These are phyloP conservation scores for Sparus aurata DNA, from an alignment of 2,797 vertebrate genomes.

Conservation along the genomic window DNA sequence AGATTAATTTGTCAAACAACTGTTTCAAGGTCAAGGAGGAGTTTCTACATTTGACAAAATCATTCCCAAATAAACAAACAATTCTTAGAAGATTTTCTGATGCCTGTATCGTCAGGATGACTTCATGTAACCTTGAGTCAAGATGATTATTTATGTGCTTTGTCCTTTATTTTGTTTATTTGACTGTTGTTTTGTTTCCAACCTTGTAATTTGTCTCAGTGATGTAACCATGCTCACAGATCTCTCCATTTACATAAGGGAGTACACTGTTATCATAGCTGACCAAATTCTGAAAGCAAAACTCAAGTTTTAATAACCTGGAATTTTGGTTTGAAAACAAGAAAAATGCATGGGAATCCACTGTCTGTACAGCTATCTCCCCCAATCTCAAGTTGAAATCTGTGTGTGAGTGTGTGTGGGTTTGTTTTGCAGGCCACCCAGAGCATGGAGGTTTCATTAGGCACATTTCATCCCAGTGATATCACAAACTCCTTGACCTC, in stretches of 20 bases:
- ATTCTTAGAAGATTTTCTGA: neutral
- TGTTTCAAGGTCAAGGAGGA: constrained; percentile 15
- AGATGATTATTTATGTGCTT: neutral
- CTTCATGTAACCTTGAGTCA: neutral
- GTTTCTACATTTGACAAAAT: neutral
- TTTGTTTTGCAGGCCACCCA: constrained; percentile 47
- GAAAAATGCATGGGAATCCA: neutral
- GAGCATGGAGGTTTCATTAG: constrained; percentile 59
- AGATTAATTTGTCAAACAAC: neutral
- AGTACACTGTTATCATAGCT: neutral
- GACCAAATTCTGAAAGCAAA: neutral
- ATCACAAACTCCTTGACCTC: constrained; percentile 70
- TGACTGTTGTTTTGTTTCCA: neutral
- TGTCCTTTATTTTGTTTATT: neutral
- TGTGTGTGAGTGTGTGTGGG: neutral
- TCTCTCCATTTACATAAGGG: neutral
- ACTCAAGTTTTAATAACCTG: neutral
- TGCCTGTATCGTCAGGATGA: neutral
- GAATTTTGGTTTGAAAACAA: neutral
- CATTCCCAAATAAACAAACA: neutral
- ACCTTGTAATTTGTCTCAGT: neutral
- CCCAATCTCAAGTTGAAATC: neutral
- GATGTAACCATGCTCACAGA: neutral
- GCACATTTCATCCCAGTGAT: constrained; percentile 65
- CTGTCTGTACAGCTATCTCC: neutral